Conservation (phyloP, 2,113 vertebrate species). For the Riparia riparia region DNA sequence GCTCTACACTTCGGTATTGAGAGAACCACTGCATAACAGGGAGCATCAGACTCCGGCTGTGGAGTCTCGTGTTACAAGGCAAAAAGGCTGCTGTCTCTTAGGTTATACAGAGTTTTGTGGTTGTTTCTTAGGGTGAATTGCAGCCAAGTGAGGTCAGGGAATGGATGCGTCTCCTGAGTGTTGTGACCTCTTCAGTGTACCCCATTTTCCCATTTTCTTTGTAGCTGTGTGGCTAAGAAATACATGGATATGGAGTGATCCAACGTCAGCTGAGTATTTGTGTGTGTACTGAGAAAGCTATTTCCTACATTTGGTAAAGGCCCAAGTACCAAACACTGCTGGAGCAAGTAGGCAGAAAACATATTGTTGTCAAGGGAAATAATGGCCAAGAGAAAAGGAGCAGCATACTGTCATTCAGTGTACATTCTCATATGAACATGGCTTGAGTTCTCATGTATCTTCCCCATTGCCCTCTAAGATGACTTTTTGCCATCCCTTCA, state of each 20-base stretch:
- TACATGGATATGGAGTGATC: neutral
- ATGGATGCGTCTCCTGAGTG: neutral
- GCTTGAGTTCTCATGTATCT: neutral
- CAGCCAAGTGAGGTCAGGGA: neutral
- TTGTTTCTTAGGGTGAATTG: neutral
- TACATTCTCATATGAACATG: neutral
- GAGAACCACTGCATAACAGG: accelerated
- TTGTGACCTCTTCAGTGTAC: neutral
- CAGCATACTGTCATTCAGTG: neutral
- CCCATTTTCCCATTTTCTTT: neutral
- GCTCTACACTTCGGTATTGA: accelerated
- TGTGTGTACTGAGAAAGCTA: neutral
- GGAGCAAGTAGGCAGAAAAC: neutral
- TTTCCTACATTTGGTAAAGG: neutral
- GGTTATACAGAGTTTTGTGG: neutral
- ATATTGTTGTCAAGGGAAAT: neutral
- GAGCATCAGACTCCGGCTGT: neutral
- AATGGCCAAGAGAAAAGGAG: neutral
- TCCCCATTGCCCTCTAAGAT: neutral
- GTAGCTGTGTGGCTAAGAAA: neutral
- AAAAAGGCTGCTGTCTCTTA: neutral
- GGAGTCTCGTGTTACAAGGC: neutral
- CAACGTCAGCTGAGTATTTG: neutral
- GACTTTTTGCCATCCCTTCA: neutral
- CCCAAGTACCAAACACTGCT: neutral